Conservation (phyloP, 1,140 invertebrate genomes). For the Gryllus bimaculatus region DNA sequence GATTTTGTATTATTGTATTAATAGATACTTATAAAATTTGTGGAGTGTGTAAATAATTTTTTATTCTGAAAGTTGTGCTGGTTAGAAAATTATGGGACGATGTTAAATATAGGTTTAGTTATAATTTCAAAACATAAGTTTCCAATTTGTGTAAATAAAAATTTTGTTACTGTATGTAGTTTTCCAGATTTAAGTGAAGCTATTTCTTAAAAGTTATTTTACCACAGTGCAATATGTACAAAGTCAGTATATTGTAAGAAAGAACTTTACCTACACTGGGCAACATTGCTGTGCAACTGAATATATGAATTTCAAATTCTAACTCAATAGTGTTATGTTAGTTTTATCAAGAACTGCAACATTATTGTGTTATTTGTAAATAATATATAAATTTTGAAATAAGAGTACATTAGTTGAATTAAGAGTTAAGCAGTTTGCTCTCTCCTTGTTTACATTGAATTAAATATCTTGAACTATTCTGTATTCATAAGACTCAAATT, state of each 20-base stretch:
- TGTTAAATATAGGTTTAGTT: not conserved
- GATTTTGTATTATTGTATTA: not conserved
- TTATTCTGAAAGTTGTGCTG: not conserved
- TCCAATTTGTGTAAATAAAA: not conserved
- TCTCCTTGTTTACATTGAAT: no score
- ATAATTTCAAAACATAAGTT: not conserved
- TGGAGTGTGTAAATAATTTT: not conserved
- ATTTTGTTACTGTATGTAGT: not conserved
- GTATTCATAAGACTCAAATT: no score
- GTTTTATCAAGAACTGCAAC: no score
- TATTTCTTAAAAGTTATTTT: not conserved
- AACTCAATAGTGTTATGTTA: no score
- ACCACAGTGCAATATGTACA: conserved; percentile 1
- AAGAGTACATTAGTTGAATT: no score
- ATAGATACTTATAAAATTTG: not conserved
- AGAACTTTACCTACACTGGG: no score
- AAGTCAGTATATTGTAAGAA: not conserved
- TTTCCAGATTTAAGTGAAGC: not conserved
- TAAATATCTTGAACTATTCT: no score
- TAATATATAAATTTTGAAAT: no score
- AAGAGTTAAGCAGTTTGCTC: no score
- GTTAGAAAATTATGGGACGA: not conserved
- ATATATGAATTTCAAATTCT: no score
- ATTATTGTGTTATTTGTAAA: no score
- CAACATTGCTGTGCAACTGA: no score